A percentile compares a stretch with the other conserved stretches of the same genome.
Evolutionary conservation across 2,797 vertebrate species (phyloP).

Genomic region (Lateolabrax maculatus): DNA sequence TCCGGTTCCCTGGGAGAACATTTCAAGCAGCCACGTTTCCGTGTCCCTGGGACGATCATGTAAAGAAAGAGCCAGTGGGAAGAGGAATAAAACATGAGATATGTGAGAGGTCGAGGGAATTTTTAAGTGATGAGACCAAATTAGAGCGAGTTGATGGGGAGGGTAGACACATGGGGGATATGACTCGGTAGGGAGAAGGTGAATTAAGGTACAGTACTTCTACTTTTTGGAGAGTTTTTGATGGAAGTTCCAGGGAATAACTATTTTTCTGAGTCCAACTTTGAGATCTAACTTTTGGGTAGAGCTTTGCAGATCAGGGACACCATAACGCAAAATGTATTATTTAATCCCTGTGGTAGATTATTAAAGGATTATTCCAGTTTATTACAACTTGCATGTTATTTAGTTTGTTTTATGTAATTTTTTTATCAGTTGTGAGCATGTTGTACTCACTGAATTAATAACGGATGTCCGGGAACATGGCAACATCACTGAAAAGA

Average conservation of each 20-base stretch:
- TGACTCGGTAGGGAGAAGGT: background rate
- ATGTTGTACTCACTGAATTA: background rate
- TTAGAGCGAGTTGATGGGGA: constrained; percentile 28
- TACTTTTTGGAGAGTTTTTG: constrained; percentile 22
- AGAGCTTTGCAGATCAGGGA: background rate
- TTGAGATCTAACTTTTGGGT: background rate
- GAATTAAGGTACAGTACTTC: constrained; percentile 18
- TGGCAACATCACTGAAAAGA: too few relatives aligned
- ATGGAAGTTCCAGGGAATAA: constrained; percentile 23
- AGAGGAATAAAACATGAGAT: constrained; percentile 52
- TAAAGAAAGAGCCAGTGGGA: constrained; percentile 19
- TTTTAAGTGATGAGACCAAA: constrained; percentile 30
- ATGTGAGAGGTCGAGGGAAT: constrained; percentile 35
- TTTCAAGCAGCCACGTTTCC: constrained; percentile 1
- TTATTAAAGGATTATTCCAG: background rate
- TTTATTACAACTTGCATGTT: background rate
- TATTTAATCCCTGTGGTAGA: background rate
- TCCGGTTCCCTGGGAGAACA: constrained; percentile 46
- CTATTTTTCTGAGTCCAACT: constrained; percentile 2
- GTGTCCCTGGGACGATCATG: constrained; percentile 31
- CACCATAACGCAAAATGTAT: constrained; percentile 12
- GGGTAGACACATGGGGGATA: background rate
- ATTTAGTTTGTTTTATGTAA: background rate
- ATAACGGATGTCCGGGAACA: background rate
- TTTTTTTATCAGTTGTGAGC: background rate